Conservation (phyloP, 2,888 invertebrate species). For the Noctua comes region DNA sequence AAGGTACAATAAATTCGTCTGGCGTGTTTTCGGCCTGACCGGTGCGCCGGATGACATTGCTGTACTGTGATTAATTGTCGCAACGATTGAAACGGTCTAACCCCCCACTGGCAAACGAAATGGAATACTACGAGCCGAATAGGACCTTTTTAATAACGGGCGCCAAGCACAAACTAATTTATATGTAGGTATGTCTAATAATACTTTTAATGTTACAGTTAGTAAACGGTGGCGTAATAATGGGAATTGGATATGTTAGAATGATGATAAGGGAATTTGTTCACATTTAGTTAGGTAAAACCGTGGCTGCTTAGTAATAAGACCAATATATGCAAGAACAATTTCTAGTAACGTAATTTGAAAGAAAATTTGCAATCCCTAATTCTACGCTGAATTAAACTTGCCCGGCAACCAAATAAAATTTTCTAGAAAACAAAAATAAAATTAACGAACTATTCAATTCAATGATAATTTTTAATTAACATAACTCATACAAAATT, state of each 20-base stretch:
- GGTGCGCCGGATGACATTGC: slow-evolving; percentile 88
- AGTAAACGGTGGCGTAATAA: slow-evolving; percentile 58
- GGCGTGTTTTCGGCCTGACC: slow-evolving; percentile 80
- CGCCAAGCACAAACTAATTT: slow-evolving; percentile 85
- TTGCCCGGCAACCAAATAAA: background rate
- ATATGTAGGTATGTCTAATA: slow-evolving; percentile 72
- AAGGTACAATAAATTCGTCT: slow-evolving; percentile 80
- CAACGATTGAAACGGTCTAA: slow-evolving; percentile 86
- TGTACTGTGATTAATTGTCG: slow-evolving; percentile 89
- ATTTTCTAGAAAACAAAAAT: background rate
- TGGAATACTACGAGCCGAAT: slow-evolving; percentile 86
- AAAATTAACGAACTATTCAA: slow-evolving; percentile 9
- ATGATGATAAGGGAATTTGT: slow-evolving; percentile 41
- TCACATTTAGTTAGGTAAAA: slow-evolving; percentile 12
- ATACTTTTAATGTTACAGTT: slow-evolving; percentile 71
- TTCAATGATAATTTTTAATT: slow-evolving; percentile 25
- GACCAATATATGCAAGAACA: slow-evolving; percentile 12
- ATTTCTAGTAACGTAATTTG: background rate
- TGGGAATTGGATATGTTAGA: slow-evolving; percentile 46
- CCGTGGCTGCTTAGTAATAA: slow-evolving; percentile 19
- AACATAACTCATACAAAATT: slow-evolving; percentile 21
- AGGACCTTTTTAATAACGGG: slow-evolving; percentile 85
- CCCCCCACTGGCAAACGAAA: slow-evolving; percentile 89
- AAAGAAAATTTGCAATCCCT: background rate
- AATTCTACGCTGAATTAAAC: slow-evolving; percentile 21